These are phyloP conservation scores for Microctonus aethiopoides DNA, from an alignment of 2,888 invertebrate genomes.

Conservation along the genomic window DNA sequence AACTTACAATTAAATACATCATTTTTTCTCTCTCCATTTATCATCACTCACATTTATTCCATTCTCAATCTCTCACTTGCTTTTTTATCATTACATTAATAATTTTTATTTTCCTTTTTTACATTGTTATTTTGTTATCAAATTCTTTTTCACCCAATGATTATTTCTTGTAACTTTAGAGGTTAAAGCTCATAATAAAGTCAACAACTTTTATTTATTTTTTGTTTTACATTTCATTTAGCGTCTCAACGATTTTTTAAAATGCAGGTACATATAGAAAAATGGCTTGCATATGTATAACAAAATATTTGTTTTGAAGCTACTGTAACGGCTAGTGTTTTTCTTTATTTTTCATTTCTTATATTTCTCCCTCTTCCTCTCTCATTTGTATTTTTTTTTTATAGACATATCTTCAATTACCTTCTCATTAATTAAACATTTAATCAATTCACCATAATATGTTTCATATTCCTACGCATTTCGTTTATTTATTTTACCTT, in stretches of 20 bases:
- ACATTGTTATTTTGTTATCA: not conserved
- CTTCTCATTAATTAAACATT: not conserved
- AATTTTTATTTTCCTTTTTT: slow-evolving; percentile 8
- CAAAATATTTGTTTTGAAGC: slow-evolving; percentile 44
- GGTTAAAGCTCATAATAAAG: slow-evolving; percentile 45
- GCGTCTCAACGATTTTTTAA: slow-evolving; percentile 44
- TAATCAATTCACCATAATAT: slow-evolving; percentile 8
- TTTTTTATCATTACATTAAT: too few species aligned
- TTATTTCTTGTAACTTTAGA: slow-evolving; percentile 39
- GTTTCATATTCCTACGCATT: not conserved
- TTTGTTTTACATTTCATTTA: slow-evolving; percentile 30
- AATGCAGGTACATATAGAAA: slow-evolving; percentile 50
- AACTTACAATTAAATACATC: slow-evolving; percentile 33
- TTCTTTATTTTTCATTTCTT: slow-evolving; percentile 2
- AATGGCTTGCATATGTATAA: slow-evolving; percentile 46
- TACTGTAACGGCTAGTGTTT: slow-evolving; percentile 41
- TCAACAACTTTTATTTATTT: slow-evolving; percentile 40
- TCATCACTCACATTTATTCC: slow-evolving; percentile 8
- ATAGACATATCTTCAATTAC: not conserved
- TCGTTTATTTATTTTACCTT: not conserved
- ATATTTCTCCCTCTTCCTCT: not conserved
- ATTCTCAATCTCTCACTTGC: slow-evolving; percentile 10
- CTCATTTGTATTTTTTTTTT: not conserved
- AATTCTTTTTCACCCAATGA: slow-evolving; percentile 8
- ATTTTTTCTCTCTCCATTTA: slow-evolving; percentile 9